A percentile compares a stretch with the other conserved stretches of the same genome.
phyloP scores from a whole-genome alignment of 2,113 vertebrate genomes.

The Prochilodus magdalenae region DNA sequence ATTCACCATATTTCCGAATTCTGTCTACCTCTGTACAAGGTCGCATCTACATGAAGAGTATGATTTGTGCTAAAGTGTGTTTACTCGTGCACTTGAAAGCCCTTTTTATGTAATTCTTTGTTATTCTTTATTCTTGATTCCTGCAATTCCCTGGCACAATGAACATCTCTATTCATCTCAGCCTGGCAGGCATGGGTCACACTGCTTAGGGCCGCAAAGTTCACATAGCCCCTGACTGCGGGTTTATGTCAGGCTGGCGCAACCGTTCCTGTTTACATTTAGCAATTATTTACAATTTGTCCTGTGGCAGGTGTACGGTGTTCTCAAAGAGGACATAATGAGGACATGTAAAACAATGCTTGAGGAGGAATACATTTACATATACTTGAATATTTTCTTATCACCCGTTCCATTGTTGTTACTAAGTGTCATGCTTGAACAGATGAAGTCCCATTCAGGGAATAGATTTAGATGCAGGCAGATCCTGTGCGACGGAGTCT shows the following conservation, averaged over 20 bases:
- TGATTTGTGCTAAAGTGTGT: neutral
- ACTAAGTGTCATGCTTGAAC: conserved; percentile 22
- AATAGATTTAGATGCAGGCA: conserved; percentile 8
- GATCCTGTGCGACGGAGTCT: neutral
- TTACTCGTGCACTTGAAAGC: neutral
- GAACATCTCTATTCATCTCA: neutral
- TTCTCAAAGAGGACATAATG: conserved; percentile 77
- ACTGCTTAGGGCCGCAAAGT: neutral
- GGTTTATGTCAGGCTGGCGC: conserved; percentile 15
- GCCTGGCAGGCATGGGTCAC: neutral
- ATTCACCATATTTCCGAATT: neutral
- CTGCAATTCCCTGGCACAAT: neutral
- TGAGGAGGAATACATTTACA: conserved; percentile 60
- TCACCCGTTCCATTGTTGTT: conserved; percentile 21
- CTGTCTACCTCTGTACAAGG: neutral
- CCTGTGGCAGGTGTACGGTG: conserved; percentile 75
- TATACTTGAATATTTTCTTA: conserved; percentile 57
- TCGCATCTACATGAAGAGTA: neutral
- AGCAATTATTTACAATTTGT: conserved; percentile 54
- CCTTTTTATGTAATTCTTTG: no score
- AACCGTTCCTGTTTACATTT: conserved; percentile 28
- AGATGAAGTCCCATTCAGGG: conserved; percentile 27
- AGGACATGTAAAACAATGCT: conserved; percentile 63
- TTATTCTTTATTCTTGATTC: neutral
- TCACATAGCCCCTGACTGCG: neutral